phyloP scores from a whole-genome alignment of 2,888 invertebrate species.

The Macrophya alboannulata region DNA sequence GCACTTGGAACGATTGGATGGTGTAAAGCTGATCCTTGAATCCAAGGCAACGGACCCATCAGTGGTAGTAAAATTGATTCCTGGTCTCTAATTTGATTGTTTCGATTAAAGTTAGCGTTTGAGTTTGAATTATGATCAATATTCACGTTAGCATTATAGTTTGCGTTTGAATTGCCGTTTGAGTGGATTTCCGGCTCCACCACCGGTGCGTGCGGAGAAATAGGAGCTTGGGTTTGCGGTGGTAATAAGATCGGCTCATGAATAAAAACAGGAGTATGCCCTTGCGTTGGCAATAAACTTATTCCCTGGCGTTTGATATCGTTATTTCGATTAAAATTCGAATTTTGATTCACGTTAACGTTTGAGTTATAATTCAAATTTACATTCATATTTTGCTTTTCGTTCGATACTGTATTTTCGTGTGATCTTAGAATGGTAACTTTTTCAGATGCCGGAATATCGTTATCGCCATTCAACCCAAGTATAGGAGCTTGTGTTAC shows the following conservation, averaged over 20 bases:
- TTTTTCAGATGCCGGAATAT: not conserved
- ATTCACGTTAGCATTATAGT: constrained; percentile 31
- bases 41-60: not conserved
- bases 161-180: constrained; percentile 18
- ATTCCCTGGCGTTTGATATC: constrained; percentile 24
- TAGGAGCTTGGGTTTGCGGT: not conserved
- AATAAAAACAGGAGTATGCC: not conserved
- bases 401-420: constrained; percentile 56
- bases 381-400: constrained; percentile 58
- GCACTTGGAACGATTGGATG: not conserved
- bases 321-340: constrained; percentile 68
- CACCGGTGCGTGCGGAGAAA: not conserved
- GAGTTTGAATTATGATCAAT: constrained; percentile 14
- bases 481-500: not conserved
- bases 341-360: constrained; percentile 62
- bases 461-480: not conserved
- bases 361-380: constrained; percentile 58
- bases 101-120: constrained; percentile 14
- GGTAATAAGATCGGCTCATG: not conserved
- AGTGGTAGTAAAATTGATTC: not conserved
- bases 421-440: constrained; percentile 40
- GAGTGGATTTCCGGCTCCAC: not conserved
- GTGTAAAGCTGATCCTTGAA: constrained; percentile 4
- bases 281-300: constrained; percentile 45
- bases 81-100: not conserved